Conservation (phyloP, 37 sponge, comb jelly and placozoan species). For the Sycon ciliatum region DNA sequence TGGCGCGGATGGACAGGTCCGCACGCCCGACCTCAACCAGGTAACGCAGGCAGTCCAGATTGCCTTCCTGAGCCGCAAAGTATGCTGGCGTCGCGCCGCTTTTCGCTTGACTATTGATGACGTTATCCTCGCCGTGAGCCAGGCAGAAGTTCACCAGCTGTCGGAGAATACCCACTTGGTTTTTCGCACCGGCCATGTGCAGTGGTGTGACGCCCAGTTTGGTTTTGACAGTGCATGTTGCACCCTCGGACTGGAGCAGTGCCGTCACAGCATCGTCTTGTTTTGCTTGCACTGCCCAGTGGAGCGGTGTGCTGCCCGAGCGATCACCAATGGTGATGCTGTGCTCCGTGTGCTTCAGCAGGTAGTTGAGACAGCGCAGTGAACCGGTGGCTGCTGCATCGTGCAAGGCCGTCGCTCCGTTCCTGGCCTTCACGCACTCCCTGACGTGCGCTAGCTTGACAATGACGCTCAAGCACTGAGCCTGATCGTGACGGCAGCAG, state of each 20-base stretch:
- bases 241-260: conserved; percentile 51
- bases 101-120: conserved; percentile 35
- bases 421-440: conserved; percentile 50
- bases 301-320: conserved; percentile 65
- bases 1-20: conserved; percentile 56
- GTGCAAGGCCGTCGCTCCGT: conserved; percentile 84
- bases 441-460: conserved; percentile 41
- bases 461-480: conserved; percentile 54
- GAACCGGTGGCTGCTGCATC: conserved; percentile 88
- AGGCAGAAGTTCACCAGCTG: conserved; percentile 49
- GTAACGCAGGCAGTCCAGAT: conserved; percentile 52
- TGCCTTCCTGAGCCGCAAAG: conserved; percentile 69
- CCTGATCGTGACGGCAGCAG: conserved; percentile 69
- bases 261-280: conserved; percentile 54
- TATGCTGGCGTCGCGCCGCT: conserved; percentile 83
- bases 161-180: conserved; percentile 50
- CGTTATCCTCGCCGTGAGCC: too few species aligned
- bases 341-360: conserved; percentile 52
- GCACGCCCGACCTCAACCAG: conserved; percentile 73
- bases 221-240: conserved; percentile 48
- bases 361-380: conserved; percentile 65
- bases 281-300: conserved; percentile 86
- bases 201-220: conserved; percentile 65
- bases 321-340: conserved; percentile 58
- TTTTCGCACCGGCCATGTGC: conserved; percentile 76